A percentile compares a stretch with the other conserved stretches of the same genome.
Evolutionary conservation across 2,888 invertebrate genomes (phyloP).

Genomic region (Agrotis exclamationis): DNA sequence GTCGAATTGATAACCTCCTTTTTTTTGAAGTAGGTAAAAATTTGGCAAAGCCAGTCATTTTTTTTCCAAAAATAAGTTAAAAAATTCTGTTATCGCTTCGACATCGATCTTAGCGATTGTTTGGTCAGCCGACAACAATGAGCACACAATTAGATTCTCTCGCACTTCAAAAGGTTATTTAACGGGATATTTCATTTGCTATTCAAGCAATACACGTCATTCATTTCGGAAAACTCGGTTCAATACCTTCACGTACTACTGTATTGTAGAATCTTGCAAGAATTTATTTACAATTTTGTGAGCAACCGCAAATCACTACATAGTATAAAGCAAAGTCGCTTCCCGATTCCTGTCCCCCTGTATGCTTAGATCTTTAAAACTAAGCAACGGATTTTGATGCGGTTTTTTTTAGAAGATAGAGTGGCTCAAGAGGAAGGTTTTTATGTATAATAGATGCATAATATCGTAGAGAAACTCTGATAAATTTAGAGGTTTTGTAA

Average conservation of each 20-base stretch:
- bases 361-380: no score
- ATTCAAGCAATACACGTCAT: slow-evolving; percentile 55
- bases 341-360: no score
- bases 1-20: no score
- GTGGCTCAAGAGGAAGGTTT: no score
- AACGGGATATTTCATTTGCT: slow-evolving; percentile 60
- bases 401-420: no score
- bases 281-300: slow-evolving; percentile 21
- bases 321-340: no score
- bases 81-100: slow-evolving; percentile 23
- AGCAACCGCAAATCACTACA: slow-evolving; percentile 21
- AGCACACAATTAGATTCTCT: slow-evolving; percentile 43
- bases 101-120: slow-evolving; percentile 30
- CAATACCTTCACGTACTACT: slow-evolving; percentile 48
- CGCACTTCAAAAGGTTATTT: slow-evolving; percentile 52
- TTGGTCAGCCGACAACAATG: slow-evolving; percentile 33
- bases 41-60: not conserved
- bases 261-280: slow-evolving; percentile 23
- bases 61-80: slow-evolving; percentile 9
- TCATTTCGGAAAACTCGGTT: slow-evolving; percentile 46
- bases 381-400: no score
- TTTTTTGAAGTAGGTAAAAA: no score
- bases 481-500: no score
- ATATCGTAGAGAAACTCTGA: no score
- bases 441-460: no score